Base-by-base conservation (phyloP, 2,888 invertebrate species). In the Drosophila picticornis region DNA sequence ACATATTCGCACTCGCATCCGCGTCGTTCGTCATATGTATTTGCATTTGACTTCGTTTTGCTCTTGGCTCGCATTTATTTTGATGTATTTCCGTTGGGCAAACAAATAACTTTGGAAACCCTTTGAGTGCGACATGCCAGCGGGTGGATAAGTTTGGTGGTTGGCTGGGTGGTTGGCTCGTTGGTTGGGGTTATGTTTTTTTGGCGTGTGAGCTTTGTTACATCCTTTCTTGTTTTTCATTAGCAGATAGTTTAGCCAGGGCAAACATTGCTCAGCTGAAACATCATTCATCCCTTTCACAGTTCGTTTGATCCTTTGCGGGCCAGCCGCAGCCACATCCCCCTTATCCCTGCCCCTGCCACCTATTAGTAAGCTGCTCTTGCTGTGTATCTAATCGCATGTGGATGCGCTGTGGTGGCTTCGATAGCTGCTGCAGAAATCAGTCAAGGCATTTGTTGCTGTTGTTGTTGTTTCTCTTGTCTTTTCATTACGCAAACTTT, bases 11-110 rank as follows among this genome's bases (percentile, higher is more conserved):
- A 32, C n/a, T n/a, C 43, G 27, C 60, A 60, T 77, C 52, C 68
- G 68, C 46, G n/a, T 34, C 36, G 55, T 1, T 52, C 66, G 43
- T 71, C 74, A 88, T 85, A 46, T 46, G 16, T 46, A 84, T 84
- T 84, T 84, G 88, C 81, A 85, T 88, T 83, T 73, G 72, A 62
- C 82, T 87, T 64, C 74, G 71, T 61, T 83, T 77, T 68, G 59
- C 58, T 65, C 58, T 69, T 63, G 71, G 56, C 69, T 85, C 71
- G 67, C 80, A 84, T 84, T 85, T 88, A 84, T 84, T 84, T 88
- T 83, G 88, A 84, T 84, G 84, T 88, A 84, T 84, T 84, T 88
- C 75, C 89, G 72, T 75, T 84, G 77, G 73, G 56, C 66, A 71
- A 80, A 83, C 88, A 88, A 83, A 83, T 81, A 80, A 78, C 71